Conservation (phyloP, 2,113 vertebrate species). For the Gambusia affinis region DNA sequence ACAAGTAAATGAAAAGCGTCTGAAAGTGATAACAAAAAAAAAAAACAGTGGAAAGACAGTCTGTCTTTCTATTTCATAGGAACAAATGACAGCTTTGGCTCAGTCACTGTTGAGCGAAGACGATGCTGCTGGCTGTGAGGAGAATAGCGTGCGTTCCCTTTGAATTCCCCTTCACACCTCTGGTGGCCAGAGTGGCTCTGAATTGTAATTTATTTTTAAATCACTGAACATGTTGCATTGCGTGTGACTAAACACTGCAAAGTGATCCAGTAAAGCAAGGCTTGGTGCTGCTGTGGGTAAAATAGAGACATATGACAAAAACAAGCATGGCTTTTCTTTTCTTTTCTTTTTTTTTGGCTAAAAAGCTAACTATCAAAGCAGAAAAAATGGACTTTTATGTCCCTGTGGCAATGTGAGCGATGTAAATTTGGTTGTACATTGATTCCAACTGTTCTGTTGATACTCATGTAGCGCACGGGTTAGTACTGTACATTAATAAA, state of each 20-base stretch:
- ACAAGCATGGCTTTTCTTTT: neutral
- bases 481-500: no score
- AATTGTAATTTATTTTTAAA: constrained; percentile 1
- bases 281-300: neutral
- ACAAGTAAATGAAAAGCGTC: constrained; percentile 19
- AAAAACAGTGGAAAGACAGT: neutral
- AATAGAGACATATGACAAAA: neutral
- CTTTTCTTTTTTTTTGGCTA: neutral
- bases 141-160: neutral
- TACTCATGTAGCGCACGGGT: no score
- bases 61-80: constrained; percentile 1
- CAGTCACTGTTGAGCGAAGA: constrained; percentile 36
- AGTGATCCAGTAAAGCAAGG: neutral
- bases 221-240: neutral
- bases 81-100: constrained; percentile 47
- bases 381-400: no score
- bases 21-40: constrained; percentile 17
- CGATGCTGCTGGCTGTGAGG: constrained; percentile 47
- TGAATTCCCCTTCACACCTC: neutral
- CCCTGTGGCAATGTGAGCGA: no score
- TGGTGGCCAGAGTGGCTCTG: neutral
- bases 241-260: neutral
- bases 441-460: no score
- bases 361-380: neutral
- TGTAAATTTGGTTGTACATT: no score